phyloP scores from a whole-genome alignment of 2,888 invertebrate species.

The Drosophila hamatofila region DNA sequence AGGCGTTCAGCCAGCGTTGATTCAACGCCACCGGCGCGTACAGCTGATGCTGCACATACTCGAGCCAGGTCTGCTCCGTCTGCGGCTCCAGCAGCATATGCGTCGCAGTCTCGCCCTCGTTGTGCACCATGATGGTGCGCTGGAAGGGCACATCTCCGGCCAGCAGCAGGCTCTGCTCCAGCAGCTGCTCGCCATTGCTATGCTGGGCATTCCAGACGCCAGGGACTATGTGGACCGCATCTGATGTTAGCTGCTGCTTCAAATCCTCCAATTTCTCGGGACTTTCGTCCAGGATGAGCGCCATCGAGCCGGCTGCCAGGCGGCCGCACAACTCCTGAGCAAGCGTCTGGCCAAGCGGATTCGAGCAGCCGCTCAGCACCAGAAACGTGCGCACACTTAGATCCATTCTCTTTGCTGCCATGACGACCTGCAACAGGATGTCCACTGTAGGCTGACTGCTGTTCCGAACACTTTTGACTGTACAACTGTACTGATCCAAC shows the following conservation, averaged over 20 bases:
- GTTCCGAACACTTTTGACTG: constrained; percentile 56
- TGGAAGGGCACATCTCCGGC: constrained; percentile 55
- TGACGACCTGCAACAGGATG: constrained; percentile 7
- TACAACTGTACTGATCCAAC: constrained; percentile 70
- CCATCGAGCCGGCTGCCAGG: constrained; percentile 89
- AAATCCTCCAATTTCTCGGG: constrained; percentile 87
- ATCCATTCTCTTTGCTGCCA: constrained; percentile 85
- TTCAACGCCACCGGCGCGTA: constrained; percentile 78
- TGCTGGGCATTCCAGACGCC: constrained; percentile 84
- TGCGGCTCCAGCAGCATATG: constrained; percentile 78
- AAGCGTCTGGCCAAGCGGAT: constrained; percentile 93
- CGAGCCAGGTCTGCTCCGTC: constrained; percentile 64
- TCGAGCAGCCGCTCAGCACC: constrained; percentile 93
- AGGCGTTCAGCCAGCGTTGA: constrained; percentile 73
- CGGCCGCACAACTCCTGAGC: constrained; percentile 90
- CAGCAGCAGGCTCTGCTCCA: constrained; percentile 58
- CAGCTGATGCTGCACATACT: constrained; percentile 74
- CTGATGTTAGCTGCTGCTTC: constrained; percentile 79
- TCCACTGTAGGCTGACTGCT: constrained; percentile 11
- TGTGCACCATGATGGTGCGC: constrained; percentile 79
- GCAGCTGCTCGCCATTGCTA: constrained; percentile 84
- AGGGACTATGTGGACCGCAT: constrained; percentile 26
- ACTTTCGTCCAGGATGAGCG: constrained; percentile 92
- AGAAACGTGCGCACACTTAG: constrained; percentile 88
- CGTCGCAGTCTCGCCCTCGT: constrained; percentile 79